Evolutionary conservation across 2,113 vertebrate species (phyloP).

Genomic region (Hipposideros armiger): DNA sequence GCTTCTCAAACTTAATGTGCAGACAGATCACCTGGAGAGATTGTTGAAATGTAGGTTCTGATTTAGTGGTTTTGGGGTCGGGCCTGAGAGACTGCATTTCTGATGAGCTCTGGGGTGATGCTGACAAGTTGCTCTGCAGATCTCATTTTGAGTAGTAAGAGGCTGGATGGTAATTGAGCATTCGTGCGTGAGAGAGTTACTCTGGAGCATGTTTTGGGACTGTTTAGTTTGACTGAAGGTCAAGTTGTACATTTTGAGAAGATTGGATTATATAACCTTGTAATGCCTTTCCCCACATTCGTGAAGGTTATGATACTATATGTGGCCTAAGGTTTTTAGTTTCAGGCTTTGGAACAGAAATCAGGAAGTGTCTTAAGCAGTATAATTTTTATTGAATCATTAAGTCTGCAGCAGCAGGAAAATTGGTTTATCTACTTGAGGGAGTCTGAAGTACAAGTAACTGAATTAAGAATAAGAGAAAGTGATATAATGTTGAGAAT

Average conservation of each 20-base stretch:
- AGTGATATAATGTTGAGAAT: background rate
- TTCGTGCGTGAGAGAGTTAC: background rate
- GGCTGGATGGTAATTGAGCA: background rate
- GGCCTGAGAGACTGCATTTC: slow-evolving; percentile 3
- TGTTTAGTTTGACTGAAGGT: slow-evolving; percentile 49
- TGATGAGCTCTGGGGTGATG: background rate
- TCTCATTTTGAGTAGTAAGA: background rate
- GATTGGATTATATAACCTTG: slow-evolving; percentile 58
- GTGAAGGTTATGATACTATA: slow-evolving; percentile 37
- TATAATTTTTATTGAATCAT: slow-evolving; percentile 49
- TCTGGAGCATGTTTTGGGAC: background rate
- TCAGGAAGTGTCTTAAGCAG: slow-evolving; percentile 44
- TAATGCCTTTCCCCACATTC: background rate
- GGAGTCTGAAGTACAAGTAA: slow-evolving; percentile 35
- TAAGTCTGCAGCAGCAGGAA: slow-evolving; percentile 24
- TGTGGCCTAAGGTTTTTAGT: slow-evolving; percentile 23
- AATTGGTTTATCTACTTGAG: slow-evolving; percentile 10
- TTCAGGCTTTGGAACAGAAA: slow-evolving; percentile 49
- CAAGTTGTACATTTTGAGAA: slow-evolving; percentile 60
- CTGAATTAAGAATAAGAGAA: slow-evolving; percentile 46
- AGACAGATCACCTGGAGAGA: background rate
- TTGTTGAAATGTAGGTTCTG: slow-evolving; percentile 29
- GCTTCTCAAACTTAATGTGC: background rate
- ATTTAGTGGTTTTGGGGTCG: background rate
- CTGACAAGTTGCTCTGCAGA: background rate